These are phyloP conservation scores for Sphaerophoria rueppellii DNA, from an alignment of 2,888 invertebrate species.

Conservation along the genomic window DNA sequence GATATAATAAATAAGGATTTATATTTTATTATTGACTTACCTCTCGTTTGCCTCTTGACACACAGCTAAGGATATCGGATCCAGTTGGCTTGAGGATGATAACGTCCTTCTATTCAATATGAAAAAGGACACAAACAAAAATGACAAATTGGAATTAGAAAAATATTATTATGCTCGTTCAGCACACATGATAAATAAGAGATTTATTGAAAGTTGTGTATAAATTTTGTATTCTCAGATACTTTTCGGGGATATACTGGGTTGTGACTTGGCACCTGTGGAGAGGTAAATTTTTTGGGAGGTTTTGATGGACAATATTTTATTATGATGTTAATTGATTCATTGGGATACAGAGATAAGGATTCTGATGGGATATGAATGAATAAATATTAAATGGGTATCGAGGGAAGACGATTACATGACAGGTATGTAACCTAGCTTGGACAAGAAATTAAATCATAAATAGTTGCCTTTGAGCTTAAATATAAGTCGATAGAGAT, in stretches of 20 bases:
- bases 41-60: conserved; percentile 97
- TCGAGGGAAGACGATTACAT: not conserved
- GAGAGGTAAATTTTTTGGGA: not conserved
- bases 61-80: conserved; percentile 92
- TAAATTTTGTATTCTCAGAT: conserved; percentile 18
- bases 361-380: not conserved
- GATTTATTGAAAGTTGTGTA: conserved; percentile 9
- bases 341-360: not conserved
- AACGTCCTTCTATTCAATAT: conserved; percentile 89
- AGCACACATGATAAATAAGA: not conserved
- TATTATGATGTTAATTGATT: conserved; percentile 8
- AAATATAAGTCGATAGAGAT: too few species aligned
- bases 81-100: conserved; percentile 92
- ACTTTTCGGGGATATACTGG: not conserved
- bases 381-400: not conserved
- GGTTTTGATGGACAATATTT: conserved; percentile 22
- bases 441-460: too few species aligned
- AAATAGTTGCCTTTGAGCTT: too few species aligned
- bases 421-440: too few species aligned
- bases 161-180: not conserved
- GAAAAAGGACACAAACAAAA: conserved; percentile 28
- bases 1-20: not conserved
- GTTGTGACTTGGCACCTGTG: not conserved
- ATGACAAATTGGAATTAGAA: conserved; percentile 52
- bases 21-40: conserved; percentile 83